Base-by-base conservation (phyloP, 2,888 invertebrate species). In the Bhutanitis thaidina region DNA sequence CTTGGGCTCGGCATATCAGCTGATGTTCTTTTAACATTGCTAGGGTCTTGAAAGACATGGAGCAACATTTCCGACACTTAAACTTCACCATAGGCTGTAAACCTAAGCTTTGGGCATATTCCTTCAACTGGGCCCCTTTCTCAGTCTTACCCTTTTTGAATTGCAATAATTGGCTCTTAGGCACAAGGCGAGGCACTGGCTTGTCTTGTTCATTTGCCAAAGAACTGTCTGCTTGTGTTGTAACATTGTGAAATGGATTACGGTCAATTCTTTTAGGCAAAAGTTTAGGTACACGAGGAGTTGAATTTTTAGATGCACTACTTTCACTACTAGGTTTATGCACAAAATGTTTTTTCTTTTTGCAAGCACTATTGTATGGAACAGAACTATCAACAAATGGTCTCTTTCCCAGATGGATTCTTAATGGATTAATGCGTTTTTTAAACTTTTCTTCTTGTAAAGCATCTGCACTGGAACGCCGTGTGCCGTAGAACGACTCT, bases 51-150 rank as follows among this genome's bases (percentile, higher is more conserved):
- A 93, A 94, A 51, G 92, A 92, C 62, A 92, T 91, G 34, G 91
- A 91, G 67, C 91, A 92, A 80, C 95, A 95, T 74, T 93, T 94
- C 37, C 93, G 90, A 72, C 95, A 95, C 70, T 93, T 94, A 70
- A 93, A 92, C 77, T 93, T 93, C 43, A 93, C 92, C 72, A 92
- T 91, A 5, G 93, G 93, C 70, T 94, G 94, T 50, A 94, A 76
- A 10, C 94, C 94, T 61, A 94, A 81, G 74, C 93, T 94, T 69
- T 94, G 94, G 43, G 93, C 93, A 83, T 94, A 94, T 67, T 94
- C 94, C 41, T 85, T 86, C 60, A 85, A 64, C 64, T 83, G 83
- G 54, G 84, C 45, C 49, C 72, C 77, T 59, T 86, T 88, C 71
- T 86, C 84, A 63, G 72, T 61, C 66, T 88, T 89, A 71, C 80